phyloP scores from a whole-genome alignment of 1,140 invertebrate species.

The Nymphalis io region DNA sequence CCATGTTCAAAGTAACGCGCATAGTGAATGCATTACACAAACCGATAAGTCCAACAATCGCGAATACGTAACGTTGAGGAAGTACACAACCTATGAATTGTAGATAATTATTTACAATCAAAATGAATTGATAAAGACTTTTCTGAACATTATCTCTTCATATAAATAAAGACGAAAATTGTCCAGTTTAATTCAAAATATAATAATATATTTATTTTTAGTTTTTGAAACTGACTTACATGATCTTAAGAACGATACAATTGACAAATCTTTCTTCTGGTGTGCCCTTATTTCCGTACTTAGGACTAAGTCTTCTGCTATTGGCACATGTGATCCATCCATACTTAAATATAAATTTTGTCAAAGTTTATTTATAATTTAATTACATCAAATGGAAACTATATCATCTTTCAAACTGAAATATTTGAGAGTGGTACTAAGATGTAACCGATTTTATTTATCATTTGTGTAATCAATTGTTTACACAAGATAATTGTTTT shows the following conservation, averaged over 20 bases:
- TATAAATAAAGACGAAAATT: too few relatives aligned
- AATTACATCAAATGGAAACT: not conserved
- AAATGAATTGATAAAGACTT: too few relatives aligned
- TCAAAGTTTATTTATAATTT: not conserved
- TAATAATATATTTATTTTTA: too few relatives aligned
- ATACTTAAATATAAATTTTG: not conserved
- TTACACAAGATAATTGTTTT: not conserved
- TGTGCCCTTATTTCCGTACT: not conserved
- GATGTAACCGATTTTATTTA: conserved; percentile 6
- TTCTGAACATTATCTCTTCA: too few relatives aligned
- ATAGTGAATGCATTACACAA: conserved; percentile 92
- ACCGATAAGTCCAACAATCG: conserved; percentile 90
- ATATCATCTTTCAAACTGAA: not conserved
- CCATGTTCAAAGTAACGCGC: conserved; percentile 85
- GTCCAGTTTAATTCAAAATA: too few relatives aligned
- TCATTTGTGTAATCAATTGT: conserved; percentile 15
- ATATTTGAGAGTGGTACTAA: not conserved
- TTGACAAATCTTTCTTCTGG: not conserved
- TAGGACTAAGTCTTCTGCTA: not conserved
- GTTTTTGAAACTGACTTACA: not conserved
- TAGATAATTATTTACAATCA: not conserved
- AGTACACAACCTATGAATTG: conserved; percentile 80
- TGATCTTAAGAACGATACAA: not conserved
- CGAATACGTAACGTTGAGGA: conserved; percentile 87
- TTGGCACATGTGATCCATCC: not conserved